Evolutionary conservation across 2,888 invertebrate species (phyloP).

Genomic region (Sussaba pulchella): DNA sequence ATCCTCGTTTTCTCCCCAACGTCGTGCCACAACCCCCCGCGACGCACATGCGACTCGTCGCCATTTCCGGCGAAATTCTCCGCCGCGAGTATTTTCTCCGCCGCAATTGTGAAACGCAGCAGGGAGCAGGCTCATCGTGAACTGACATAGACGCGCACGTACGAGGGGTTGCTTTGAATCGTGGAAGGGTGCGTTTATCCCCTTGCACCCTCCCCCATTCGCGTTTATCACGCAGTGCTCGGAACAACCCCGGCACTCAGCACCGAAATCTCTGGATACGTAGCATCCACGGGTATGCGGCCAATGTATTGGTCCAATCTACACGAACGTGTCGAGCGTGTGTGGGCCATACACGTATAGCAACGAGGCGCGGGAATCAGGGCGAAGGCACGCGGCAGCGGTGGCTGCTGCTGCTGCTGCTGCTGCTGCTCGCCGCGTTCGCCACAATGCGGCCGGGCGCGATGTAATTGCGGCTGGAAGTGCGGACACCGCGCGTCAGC

Average conservation of each 20-base stretch:
- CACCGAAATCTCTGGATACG: constrained; percentile 8
- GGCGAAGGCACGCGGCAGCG: constrained; percentile 46
- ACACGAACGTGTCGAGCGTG: not conserved
- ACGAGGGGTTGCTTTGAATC: not conserved
- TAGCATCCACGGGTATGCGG: not conserved
- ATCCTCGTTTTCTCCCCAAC: not conserved
- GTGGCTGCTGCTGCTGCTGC: too few relatives aligned
- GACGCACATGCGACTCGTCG: not conserved
- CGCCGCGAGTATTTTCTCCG: not conserved
- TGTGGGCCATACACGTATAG: not conserved
- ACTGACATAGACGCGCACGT: constrained; percentile 11
- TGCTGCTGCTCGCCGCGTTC: constrained; percentile 22
- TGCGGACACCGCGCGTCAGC: constrained; percentile 71
- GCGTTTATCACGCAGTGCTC: constrained; percentile 36
- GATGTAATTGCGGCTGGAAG: constrained; percentile 74
- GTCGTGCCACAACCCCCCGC: not conserved
- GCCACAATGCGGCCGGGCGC: constrained; percentile 65
- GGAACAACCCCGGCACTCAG: constrained; percentile 13
- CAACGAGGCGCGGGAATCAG: constrained; percentile 40
- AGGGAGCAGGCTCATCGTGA: constrained; percentile 23
- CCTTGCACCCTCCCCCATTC: too few relatives aligned
- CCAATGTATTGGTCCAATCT: constrained; percentile 13
- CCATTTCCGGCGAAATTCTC: not conserved
- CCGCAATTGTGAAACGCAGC: constrained; percentile 7
- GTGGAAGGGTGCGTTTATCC: constrained; percentile 37